Percentiles rank a stretch among this genome's conserved stretches.
These are phyloP conservation scores for Noctua pronuba DNA, from an alignment of 2,888 invertebrate species.

Conservation along the genomic window DNA sequence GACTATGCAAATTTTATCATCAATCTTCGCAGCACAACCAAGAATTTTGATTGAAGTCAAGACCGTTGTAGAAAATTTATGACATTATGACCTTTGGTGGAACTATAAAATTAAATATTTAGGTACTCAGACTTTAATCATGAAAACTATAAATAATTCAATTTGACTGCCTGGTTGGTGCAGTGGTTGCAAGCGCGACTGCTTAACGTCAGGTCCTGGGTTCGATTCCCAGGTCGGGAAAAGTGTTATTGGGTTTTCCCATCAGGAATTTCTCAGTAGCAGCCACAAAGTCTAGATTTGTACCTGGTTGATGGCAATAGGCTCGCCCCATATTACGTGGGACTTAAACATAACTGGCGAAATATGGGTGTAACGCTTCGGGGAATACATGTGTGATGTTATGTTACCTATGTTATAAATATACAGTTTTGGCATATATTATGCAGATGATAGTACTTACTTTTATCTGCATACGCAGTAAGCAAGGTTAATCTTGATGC, in stretches of 20 bases:
- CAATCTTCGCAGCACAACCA: constrained; percentile 30
- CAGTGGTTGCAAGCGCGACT: no score
- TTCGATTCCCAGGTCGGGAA: no score
- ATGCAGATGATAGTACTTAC: background rate
- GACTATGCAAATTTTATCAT: constrained; percentile 60
- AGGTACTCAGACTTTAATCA: background rate
- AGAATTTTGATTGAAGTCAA: constrained; percentile 45
- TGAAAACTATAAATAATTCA: background rate
- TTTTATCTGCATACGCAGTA: background rate
- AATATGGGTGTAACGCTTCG: no score
- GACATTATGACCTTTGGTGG: background rate
- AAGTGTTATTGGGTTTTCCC: no score
- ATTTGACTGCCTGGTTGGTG: background rate
- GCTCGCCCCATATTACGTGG: no score
- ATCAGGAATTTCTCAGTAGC: no score
- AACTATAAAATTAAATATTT: constrained; percentile 13
- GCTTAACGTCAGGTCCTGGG: no score
- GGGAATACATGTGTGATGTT: background rate
- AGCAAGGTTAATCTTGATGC: background rate
- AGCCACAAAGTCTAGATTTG: no score
- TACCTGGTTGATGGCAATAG: no score
- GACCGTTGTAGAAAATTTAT: constrained; percentile 28
- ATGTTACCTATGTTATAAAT: no score
- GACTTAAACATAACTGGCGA: no score
- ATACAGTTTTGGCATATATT: no score